Conservation (phyloP, 2,888 invertebrate species). For the Eubasilissa splendida region DNA sequence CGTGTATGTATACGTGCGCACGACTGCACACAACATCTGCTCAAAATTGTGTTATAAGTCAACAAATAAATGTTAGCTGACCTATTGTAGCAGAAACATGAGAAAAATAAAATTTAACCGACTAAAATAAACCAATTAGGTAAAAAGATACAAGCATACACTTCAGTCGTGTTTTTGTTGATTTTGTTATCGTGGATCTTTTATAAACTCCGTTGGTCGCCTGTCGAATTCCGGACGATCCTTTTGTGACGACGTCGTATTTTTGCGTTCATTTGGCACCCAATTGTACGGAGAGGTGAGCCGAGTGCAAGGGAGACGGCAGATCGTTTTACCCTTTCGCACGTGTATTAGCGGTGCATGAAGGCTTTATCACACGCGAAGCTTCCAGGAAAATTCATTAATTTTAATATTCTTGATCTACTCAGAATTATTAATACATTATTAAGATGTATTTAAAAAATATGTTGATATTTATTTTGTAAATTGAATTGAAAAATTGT, state of each 20-base stretch:
- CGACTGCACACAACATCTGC: constrained; percentile 21
- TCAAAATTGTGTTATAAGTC: constrained; percentile 6
- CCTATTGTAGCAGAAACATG: constrained; percentile 21
- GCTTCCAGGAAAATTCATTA: background rate
- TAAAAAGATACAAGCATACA: background rate
- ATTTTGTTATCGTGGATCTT: background rate
- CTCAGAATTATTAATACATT: too few relatives aligned
- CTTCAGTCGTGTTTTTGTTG: background rate
- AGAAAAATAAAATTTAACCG: background rate
- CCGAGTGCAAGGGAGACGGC: background rate
- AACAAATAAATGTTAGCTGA: constrained; percentile 20
- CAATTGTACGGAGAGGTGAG: constrained; percentile 50
- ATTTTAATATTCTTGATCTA: too few relatives aligned
- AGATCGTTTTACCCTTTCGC: constrained; percentile 15
- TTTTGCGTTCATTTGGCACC: constrained; percentile 55
- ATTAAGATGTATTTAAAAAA: too few relatives aligned
- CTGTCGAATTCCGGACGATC: constrained; percentile 23
- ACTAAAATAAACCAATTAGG: background rate
- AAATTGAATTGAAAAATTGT: too few relatives aligned
- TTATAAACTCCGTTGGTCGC: background rate
- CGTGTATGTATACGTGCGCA: background rate
- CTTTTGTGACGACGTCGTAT: constrained; percentile 46
- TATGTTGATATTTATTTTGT: too few relatives aligned
- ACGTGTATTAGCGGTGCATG: constrained; percentile 16
- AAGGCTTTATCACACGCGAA: constrained; percentile 10